Evolutionary conservation across 2,797 vertebrate genomes (phyloP).

Genomic region (Schizopygopsis malacanthus): DNA sequence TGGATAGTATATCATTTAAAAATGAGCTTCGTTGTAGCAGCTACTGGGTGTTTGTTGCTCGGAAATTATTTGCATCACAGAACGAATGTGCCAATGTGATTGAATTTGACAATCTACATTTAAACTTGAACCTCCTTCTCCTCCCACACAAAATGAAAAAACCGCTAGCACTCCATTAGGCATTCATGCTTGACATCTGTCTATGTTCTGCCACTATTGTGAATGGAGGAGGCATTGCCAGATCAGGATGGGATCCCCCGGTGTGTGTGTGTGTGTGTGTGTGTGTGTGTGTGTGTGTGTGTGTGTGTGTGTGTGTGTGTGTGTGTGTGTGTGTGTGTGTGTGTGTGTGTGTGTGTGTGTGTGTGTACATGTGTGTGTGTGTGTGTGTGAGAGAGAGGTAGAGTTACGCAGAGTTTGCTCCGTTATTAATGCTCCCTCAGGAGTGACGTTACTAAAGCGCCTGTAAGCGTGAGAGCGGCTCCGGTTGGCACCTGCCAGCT

Average conservation of each 20-base stretch:
- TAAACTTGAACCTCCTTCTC: constrained; percentile 71
- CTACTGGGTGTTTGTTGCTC: neutral
- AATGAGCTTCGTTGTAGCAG: neutral
- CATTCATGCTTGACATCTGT: constrained; percentile 80
- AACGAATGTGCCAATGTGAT: neutral
- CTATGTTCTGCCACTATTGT: constrained; percentile 70
- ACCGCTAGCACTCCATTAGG: constrained; percentile 58
- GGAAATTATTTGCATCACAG: neutral
- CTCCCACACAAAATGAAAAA: constrained; percentile 54
- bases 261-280: neutral
- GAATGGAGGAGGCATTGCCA: constrained; percentile 66
- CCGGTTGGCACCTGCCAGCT: constrained; percentile 50
- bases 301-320: neutral
- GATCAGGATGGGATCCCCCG: constrained; percentile 56
- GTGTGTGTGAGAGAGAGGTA: constrained; percentile 7
- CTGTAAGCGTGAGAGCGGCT: constrained; percentile 51
- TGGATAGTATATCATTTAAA: neutral
- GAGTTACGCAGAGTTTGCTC: constrained; percentile 59
- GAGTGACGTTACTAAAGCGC: constrained; percentile 63
- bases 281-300: constrained; percentile 19
- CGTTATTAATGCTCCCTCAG: constrained; percentile 62
- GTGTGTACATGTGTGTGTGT: no score
- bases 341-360: no score
- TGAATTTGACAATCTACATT: constrained; percentile 55
- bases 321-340: no score